These are phyloP conservation scores for Reticulitermes speratus DNA, from an alignment of 1,140 invertebrate species.

Conservation along the genomic window DNA sequence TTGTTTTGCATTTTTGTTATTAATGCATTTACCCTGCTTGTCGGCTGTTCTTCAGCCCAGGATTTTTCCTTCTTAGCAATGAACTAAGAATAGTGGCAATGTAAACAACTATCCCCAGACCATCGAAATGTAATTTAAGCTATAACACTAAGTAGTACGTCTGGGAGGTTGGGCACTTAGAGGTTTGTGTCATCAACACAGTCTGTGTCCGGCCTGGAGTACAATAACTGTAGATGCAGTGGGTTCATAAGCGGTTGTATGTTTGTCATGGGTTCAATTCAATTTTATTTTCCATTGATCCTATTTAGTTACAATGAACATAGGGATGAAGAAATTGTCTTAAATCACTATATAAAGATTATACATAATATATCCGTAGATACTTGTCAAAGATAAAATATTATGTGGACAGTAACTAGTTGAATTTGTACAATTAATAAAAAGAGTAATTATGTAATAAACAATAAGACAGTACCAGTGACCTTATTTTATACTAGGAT, in stretches of 20 bases:
- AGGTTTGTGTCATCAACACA: neutral
- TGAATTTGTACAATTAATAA: too few species aligned
- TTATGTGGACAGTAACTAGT: too few species aligned
- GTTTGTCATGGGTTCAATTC: too few species aligned
- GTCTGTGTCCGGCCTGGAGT: neutral
- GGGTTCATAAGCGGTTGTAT: neutral
- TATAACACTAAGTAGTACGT: neutral
- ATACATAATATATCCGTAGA: too few species aligned
- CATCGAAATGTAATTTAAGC: slow-evolving; percentile 8
- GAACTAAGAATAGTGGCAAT: slow-evolving; percentile 12
- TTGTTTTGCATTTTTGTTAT: neutral
- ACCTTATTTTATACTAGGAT: too few species aligned
- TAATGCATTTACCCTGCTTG: slow-evolving; percentile 15
- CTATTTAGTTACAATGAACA: too few species aligned
- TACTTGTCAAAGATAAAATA: too few species aligned
- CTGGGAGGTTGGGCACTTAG: neutral
- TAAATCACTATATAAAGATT: too few species aligned
- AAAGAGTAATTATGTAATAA: too few species aligned
- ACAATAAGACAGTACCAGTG: too few species aligned
- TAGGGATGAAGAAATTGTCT: too few species aligned
- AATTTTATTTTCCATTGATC: too few species aligned
- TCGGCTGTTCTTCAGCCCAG: neutral
- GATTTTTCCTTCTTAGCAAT: slow-evolving; percentile 3
- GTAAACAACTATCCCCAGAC: neutral
- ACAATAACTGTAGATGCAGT: neutral